Evolutionary conservation across 1,140 invertebrate species (phyloP), one percentile per base, ranked within the genome.

Genomic region (Dendrolimus kikuchii): DNA sequence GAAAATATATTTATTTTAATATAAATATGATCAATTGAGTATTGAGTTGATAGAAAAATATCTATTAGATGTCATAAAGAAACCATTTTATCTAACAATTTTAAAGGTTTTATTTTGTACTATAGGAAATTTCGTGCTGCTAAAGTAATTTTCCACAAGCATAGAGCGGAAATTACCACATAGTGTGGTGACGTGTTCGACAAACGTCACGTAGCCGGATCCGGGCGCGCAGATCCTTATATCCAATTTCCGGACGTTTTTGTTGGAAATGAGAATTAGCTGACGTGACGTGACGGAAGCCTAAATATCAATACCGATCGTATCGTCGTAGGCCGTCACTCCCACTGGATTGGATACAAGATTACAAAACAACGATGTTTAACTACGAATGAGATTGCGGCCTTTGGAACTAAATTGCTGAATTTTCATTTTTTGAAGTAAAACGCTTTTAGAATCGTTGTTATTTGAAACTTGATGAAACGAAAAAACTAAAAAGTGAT

Each of bases 171-270:
- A 84, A 86, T 86, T 86, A 86, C 81, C 75, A 84, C 82, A 86
- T 86, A 86, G 81, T 82, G 77, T 77, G 79, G 76, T 86, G 82
- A 86, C 81, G 75, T 84, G 82, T 84, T 86, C 81, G 81, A 84
- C 81, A 86, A 81, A 80, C 81, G 83, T 84, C 83, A 84, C 83
- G 83, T 84, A 86, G 77, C 77, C 82, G 82, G 79, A 82, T 76
- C 73, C 77, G 60, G 66, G 68, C 74, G 73, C 69, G 74, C 77
- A 86, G 81, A 86, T 86, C 83, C 83, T 86, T 86, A 84, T 84
- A 84, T 86, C 83, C 81, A 86, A 86, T 86, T 86, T 86, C 83
- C 83, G 77, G 77, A 10, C 71, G 77, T 84, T 86, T 83, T 86
- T 86, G 83, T 84, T 79, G 75, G 73, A 77, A 81, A 77, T 74